A percentile compares a stretch with the other conserved stretches of the same genome.
These are phyloP conservation scores for Ammodramus savannarum DNA, from an alignment of 2,113 vertebrate species.

Conservation along the genomic window DNA sequence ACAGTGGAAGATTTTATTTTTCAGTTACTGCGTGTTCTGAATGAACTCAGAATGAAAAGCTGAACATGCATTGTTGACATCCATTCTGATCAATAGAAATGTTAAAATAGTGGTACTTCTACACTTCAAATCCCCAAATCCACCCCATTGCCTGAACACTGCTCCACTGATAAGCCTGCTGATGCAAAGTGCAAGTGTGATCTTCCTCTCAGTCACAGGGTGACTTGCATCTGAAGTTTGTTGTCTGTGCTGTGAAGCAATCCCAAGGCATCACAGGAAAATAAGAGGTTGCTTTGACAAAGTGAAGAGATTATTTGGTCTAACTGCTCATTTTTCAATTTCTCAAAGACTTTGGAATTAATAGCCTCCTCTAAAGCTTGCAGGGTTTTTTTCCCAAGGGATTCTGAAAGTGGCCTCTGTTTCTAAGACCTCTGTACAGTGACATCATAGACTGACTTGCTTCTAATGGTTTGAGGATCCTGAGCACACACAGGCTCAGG, in stretches of 20 bases:
- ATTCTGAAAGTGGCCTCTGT: not conserved
- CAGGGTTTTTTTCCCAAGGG: not conserved
- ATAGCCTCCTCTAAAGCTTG: not conserved
- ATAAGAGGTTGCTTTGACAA: not conserved
- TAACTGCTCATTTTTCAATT: not conserved
- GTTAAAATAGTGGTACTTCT: not conserved
- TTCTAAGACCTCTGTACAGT: not conserved
- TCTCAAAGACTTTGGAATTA: not conserved
- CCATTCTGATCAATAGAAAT: not conserved
- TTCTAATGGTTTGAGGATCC: not conserved
- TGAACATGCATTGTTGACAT: not conserved
- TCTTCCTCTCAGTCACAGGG: accelerated
- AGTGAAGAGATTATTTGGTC: not conserved
- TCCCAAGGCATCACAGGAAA: not conserved
- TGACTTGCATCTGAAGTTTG: not conserved
- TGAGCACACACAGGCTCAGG: not conserved
- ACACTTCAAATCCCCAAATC: not conserved
- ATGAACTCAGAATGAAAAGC: not conserved
- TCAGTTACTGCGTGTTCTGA: not conserved
- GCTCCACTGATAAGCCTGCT: not conserved
- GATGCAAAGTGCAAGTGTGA: not conserved
- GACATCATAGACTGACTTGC: not conserved
- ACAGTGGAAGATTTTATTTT: not conserved
- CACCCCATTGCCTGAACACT: not conserved
- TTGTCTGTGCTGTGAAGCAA: not conserved